Base-by-base conservation (phyloP, 2,888 invertebrate genomes). In the Drosophila ustulata region DNA sequence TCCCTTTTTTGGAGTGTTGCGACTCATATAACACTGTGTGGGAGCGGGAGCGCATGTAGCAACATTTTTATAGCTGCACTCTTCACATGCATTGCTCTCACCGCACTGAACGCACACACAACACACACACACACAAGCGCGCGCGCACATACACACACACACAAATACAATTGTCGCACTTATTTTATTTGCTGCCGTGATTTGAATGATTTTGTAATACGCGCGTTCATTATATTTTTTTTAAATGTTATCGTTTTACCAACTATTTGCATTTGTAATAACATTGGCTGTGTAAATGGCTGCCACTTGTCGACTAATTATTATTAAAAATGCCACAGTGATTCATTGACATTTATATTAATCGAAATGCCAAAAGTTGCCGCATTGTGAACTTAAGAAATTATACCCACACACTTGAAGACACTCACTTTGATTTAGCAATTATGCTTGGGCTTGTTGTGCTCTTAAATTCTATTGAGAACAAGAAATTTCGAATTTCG, bases 1-100 rank as follows among this genome's bases (percentile, higher is more conserved):
- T 92, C 91, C 91, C 91, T 92, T 92, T 91, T 91, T 91, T 92
- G 91, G 91, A 76, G 92, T 91, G 92, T 92, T 91, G 92, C 76
- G 91, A 91, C 91, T 91, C 91, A 91, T 92, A 91, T 91, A 91
- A 91, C 91, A 91, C 82, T 75, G 78, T 70, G 88, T 69, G 74
- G 68, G 74, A 88, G 82, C 71, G 76, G 66, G 82, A 87, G 71
- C 65, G 80, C 77, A 65, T 56, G 66, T 66, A 55, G 61, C 64
- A 62, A 87, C 69, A 71, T 66, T 81, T 88, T 88, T 84, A 81
- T 84, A 89, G 84, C 84, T 71, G 84, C 69, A 89, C 84, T 87
- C 82, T 81, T 84, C 89, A 71, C 65, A 82, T 80, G 82, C 82
- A 82, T 50, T 80, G 87, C 70, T 80, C 74, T 79, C 80, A 68